Base-by-base conservation (phyloP, 2,888 invertebrate genomes). In the Linyphia triangularis region DNA sequence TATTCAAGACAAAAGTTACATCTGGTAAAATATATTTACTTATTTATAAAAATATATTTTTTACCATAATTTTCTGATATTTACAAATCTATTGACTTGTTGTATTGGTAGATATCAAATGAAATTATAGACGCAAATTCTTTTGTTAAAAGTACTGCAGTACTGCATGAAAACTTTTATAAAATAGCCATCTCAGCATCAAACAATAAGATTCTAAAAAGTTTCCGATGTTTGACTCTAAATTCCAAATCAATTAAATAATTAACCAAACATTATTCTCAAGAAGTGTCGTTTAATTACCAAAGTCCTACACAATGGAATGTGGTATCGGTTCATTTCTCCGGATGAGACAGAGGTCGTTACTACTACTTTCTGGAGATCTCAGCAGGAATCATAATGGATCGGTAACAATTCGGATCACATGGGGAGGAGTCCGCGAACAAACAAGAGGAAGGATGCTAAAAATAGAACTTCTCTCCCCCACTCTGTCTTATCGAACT, bases 211-310 rank as follows among this genome's bases (percentile, higher is more conserved):
- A 59, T n/a, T 24, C 59, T 9, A 24, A 19, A 43, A 59, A 59
- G 59, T 59, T 22, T 19, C 2, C 19, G 24, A 59, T 59, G 10
- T 77, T n/a, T n/a, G n/a, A n/a, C n/a, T 77, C n/a, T n/a, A n/a
- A 85, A 85, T 75, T 85, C 65, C 65, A 69, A 75, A 77, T 30
- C 77, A 75, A 85, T 85, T 69, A 59, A 69, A 57, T 59, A 67
- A 57, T 59, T 75, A n/a, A n/a, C n/a, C 69, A 22, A 63, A 40
- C 61, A 63, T 82, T 72, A n/a, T n/a, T 43, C 28, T 9, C 19
- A 30, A 79, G 69, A 72, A 59, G 72, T 63, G 40, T 28, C 82
- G 19, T 72, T 82, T 72, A 82, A 82, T 82, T 82, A 82, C 82
- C 51, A n/a, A 6, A 19, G 33, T 30, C 59, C 59, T 40, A 37